Conservation (phyloP, 2,797 vertebrate species). For the Tokudaia tokunoshimensis region DNA sequence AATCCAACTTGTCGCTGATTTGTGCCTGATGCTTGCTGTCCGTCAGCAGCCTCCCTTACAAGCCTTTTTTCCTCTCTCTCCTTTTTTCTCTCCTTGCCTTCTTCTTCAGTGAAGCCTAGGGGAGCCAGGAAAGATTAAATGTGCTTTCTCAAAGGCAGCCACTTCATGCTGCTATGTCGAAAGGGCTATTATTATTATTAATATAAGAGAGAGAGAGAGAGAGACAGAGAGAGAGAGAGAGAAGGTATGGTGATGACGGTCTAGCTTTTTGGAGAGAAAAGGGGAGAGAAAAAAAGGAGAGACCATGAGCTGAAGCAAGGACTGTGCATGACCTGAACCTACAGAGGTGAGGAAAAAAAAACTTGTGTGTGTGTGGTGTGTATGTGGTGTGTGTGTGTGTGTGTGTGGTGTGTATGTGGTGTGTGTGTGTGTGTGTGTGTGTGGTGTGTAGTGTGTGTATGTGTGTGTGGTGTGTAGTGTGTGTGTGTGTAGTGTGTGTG, state of each 20-base stretch:
- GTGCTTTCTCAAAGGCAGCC: conserved; percentile 96
- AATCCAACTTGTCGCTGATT: conserved; percentile 94
- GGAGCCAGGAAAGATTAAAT: conserved; percentile 97
- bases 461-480: not conserved
- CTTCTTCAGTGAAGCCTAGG: conserved; percentile 93
- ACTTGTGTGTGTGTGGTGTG: conserved; percentile 4
- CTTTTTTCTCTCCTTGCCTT: conserved; percentile 85
- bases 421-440: not conserved
- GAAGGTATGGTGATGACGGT: conserved; percentile 79
- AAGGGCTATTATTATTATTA: conserved; percentile 85
- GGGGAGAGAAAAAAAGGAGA: conserved; percentile 76
- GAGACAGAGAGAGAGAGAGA: conserved; percentile 68
- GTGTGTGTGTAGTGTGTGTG: not conserved
- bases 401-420: not conserved
- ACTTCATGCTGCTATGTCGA: conserved; percentile 95
- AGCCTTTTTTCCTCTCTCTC: conserved; percentile 86
- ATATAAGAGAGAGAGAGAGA: conserved; percentile 66
- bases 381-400: not conserved
- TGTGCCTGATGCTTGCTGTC: conserved; percentile 91
- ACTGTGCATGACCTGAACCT: conserved; percentile 88
- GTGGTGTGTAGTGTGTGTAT: not conserved
- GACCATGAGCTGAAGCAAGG: conserved; percentile 78
- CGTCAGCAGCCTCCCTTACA: conserved; percentile 92
- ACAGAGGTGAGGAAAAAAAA: conserved; percentile 87
- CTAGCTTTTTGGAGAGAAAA: conserved; percentile 74